Percentiles rank a stretch among this genome's conserved stretches.
Evolutionary conservation across 2,797 vertebrate genomes (phyloP).

Genomic region (Poeciliopsis paucimaculata): DNA sequence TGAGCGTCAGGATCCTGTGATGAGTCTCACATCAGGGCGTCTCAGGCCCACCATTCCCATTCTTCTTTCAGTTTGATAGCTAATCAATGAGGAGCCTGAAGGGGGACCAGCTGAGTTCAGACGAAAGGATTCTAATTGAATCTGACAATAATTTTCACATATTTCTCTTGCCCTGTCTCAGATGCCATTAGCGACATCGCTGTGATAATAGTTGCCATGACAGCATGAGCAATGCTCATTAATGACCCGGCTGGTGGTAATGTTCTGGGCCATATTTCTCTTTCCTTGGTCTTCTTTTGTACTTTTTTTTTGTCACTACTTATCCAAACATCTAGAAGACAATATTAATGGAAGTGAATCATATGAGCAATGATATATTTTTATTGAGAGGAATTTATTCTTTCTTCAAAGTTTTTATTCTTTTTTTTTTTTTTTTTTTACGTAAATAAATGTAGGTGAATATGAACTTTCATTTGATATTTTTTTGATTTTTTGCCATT

Average conservation of each 20-base stretch:
- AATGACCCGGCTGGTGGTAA: slow-evolving; percentile 84
- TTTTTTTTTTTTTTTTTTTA: neutral
- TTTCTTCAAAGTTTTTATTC: neutral
- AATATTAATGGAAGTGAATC: neutral
- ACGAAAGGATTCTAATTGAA: slow-evolving; percentile 85
- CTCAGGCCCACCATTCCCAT: slow-evolving; percentile 61
- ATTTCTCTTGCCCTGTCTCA: slow-evolving; percentile 84
- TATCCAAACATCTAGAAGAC: slow-evolving; percentile 13
- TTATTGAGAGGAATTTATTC: neutral
- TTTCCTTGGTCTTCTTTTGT: slow-evolving; percentile 49
- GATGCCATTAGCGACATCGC: slow-evolving; percentile 86
- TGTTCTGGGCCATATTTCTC: slow-evolving; percentile 78
- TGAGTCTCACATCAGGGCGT: slow-evolving; percentile 75
- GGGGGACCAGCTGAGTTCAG: slow-evolving; percentile 83
- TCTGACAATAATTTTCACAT: slow-evolving; percentile 89
- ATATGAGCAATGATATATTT: neutral
- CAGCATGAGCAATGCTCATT: slow-evolving; percentile 89
- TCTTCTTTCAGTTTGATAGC: slow-evolving; percentile 81
- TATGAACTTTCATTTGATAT: neutral
- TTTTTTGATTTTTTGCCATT: slow-evolving; percentile 22
- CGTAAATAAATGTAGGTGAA: neutral
- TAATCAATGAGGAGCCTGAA: slow-evolving; percentile 82
- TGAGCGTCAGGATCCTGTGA: slow-evolving; percentile 62
- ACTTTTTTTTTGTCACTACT: slow-evolving; percentile 22
- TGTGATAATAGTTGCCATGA: slow-evolving; percentile 89